Percentiles rank a stretch among this genome's conserved stretches.
These are phyloP conservation scores for Chelonia mydas DNA, from an alignment of 2,797 vertebrate genomes.

Conservation along the genomic window DNA sequence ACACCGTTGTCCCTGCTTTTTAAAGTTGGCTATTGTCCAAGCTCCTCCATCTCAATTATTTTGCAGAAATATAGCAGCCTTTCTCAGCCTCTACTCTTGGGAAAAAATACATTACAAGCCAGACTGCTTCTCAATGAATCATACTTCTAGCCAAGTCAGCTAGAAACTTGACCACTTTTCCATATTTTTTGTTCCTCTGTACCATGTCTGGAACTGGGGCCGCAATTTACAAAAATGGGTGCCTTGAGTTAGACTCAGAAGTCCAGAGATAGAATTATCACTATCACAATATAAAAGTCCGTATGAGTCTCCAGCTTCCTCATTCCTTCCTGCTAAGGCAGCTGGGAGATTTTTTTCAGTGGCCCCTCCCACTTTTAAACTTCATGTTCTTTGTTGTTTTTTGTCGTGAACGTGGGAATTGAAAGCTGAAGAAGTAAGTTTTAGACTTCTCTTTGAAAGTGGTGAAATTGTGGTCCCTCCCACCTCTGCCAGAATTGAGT, in stretches of 20 bases:
- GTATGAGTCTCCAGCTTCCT: background rate
- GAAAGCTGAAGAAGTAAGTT: background rate
- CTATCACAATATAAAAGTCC: background rate
- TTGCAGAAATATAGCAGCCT: background rate
- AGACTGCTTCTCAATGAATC: background rate
- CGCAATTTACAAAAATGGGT: background rate
- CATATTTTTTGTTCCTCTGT: background rate
- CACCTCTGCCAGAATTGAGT: background rate
- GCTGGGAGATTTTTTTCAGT: background rate
- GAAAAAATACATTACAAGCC: background rate
- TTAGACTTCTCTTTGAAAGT: background rate
- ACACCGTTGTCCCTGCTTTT: background rate
- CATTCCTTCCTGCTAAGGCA: background rate
- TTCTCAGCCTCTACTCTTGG: background rate
- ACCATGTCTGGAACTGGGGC: background rate
- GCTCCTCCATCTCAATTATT: background rate
- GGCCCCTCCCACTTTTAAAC: background rate
- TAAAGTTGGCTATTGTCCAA: background rate
- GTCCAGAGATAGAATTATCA: background rate
- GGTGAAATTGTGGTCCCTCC: background rate
- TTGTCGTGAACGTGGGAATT: background rate
- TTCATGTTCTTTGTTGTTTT: background rate
- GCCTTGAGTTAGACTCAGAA: background rate
- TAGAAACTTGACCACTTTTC: background rate
- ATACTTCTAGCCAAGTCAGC: accelerated